These are phyloP conservation scores for Zeuzera pyrina DNA, from an alignment of 2,888 invertebrate genomes.

Conservation along the genomic window DNA sequence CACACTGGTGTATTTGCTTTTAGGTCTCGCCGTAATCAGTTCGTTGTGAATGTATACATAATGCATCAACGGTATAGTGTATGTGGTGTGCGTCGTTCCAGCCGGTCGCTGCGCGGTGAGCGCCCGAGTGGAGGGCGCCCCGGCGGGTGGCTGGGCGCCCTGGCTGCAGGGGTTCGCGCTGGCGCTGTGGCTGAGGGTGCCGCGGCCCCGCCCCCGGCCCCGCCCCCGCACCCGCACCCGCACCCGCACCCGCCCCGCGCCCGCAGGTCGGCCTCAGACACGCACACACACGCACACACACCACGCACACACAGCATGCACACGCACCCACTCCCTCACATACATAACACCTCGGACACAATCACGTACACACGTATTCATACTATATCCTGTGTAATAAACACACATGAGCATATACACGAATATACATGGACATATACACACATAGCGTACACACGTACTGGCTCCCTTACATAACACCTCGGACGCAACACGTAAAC, in stretches of 20 bases:
- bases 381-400: too few relatives aligned
- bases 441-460: too few relatives aligned
- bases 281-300: background rate
- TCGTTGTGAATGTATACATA: too few relatives aligned
- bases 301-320: slow-evolving; percentile 16
- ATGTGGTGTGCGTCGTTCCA: slow-evolving; percentile 36
- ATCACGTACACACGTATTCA: too few relatives aligned
- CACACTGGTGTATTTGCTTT: too few relatives aligned
- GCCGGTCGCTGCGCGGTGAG: slow-evolving; percentile 43
- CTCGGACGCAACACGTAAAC: too few relatives aligned
- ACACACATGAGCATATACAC: too few relatives aligned
- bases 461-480: too few relatives aligned
- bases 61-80: too few relatives aligned
- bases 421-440: too few relatives aligned
- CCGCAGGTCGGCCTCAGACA: slow-evolving; percentile 16
- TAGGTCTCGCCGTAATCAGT: too few relatives aligned
- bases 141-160: slow-evolving; percentile 74
- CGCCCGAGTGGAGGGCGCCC: slow-evolving; percentile 48
- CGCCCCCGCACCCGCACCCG: slow-evolving; percentile 2
- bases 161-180: slow-evolving; percentile 76
- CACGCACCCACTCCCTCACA: slow-evolving; percentile 13
- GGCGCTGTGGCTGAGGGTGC: slow-evolving; percentile 70
- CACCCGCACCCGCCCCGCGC: background rate
- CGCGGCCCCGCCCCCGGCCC: slow-evolving; percentile 33
- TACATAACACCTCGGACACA: too few relatives aligned